A percentile compares a stretch with the other conserved stretches of the same genome.
Evolutionary conservation across 2,888 invertebrate species (phyloP).

Genomic region (Athalia rosae): DNA sequence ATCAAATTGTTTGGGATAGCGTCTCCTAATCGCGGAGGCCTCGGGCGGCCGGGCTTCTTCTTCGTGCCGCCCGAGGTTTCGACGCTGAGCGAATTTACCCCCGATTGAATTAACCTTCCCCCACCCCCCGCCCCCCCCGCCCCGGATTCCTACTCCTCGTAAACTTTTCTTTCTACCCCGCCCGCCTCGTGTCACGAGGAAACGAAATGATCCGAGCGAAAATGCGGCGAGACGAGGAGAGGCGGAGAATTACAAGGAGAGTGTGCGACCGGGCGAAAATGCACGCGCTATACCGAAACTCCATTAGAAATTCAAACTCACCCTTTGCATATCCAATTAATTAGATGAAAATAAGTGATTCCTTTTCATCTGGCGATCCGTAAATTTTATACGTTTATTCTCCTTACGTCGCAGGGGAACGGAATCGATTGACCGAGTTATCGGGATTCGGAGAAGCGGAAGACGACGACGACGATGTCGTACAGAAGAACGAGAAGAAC

Average conservation of each 20-base stretch:
- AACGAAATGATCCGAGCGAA: conserved; percentile 35
- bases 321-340: neutral
- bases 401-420: neutral
- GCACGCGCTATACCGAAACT: too few relatives aligned
- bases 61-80: conserved; percentile 12
- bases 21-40: conserved; percentile 39
- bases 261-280: too few relatives aligned
- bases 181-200: conserved; percentile 69
- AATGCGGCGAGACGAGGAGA: neutral
- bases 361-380: neutral
- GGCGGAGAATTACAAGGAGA: too few relatives aligned
- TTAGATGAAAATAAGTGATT: neutral
- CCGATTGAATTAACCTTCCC: conserved; percentile 69
- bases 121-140: neutral
- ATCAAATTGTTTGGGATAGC: conserved; percentile 43
- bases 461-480: neutral
- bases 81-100: conserved; percentile 54
- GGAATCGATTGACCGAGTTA: conserved; percentile 23
- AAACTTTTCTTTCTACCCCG: conserved; percentile 70
- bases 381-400: neutral
- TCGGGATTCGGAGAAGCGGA: neutral
- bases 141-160: conserved; percentile 69
- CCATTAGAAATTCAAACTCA: too few relatives aligned
- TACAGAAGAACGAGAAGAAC: neutral
- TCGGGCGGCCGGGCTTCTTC: neutral